Base-by-base conservation (phyloP, 2,797 vertebrate genomes). In the Sebastiscus tertius region DNA sequence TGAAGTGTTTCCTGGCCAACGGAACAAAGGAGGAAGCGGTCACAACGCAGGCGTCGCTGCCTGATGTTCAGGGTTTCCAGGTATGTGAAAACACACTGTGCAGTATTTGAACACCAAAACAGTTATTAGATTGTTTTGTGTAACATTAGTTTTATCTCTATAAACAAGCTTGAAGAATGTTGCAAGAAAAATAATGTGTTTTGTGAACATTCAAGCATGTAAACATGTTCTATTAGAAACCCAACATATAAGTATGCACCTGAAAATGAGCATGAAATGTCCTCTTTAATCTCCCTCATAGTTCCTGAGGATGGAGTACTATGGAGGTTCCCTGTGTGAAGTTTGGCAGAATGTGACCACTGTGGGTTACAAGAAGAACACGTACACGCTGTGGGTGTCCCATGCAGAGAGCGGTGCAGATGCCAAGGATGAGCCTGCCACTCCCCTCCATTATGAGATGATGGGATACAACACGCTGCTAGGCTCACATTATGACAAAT, bases 401-500 rank as follows among this genome's bases (percentile, higher is more conserved):
- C 94, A 90, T 16, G 83, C 94, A 29, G 93, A 96, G 80, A 87
- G 70, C 0, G 88, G 84, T 0, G 59, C 75, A 10, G 88, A 92
- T 60, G 90, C 84, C 0, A 90, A 81, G 0, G 75, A 71, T 3
- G 80, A 77, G 0, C 87, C 89, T 0, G 75, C 94, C 4, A 77
- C 60, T 6, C 95, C 97, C 0, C 86, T 96, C 68, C 96, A 96
- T 78, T 97, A 97, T 0, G 95, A 97, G 92, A 97, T 96, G 96
- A 92, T 88, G 71, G 96, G 96, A 4, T 97, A 95, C 90, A 97
- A 97, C 94, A 95, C 93, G 0, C 92, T 97, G 72, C 90, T 96
- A 82, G 96, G 96, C 1, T 97, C 96, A 64, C 96, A 96, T 90
- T 97, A 96, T 0, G 96, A 97, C 93, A 96, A 97, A 83, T 96